Percentiles rank a stretch among this genome's conserved stretches.
phyloP scores from a whole-genome alignment of 2,113 vertebrate genomes.

The Lamprotornis superbus region DNA sequence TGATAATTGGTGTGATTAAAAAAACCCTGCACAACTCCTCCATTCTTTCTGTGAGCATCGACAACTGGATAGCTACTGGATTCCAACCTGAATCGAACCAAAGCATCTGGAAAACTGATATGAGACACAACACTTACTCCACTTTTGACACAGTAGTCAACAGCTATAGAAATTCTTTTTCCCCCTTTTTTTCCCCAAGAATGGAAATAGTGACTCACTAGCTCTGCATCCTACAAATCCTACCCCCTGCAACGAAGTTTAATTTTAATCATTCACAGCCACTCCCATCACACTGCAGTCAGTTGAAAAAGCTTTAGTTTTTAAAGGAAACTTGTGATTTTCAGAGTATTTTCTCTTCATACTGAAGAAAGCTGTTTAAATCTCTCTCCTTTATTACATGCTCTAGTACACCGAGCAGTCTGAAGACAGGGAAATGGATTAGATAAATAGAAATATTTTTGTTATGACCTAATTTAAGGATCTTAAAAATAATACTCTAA shows the following conservation, averaged over 20 bases:
- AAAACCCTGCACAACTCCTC: background rate
- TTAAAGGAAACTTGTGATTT: constrained; percentile 27
- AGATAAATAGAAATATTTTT: constrained; percentile 62
- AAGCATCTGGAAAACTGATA: background rate
- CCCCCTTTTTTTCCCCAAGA: accelerated
- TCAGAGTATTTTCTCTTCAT: background rate
- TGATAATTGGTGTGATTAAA: background rate
- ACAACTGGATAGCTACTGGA: background rate
- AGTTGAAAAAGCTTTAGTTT: background rate
- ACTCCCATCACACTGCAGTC: background rate
- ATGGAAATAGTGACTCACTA: background rate
- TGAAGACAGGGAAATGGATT: constrained; percentile 32
- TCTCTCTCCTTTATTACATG: constrained; percentile 12
- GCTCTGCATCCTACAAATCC: background rate
- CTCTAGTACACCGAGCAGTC: background rate
- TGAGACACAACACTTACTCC: background rate
- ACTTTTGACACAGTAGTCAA: background rate
- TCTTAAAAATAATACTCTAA: constrained; percentile 5
- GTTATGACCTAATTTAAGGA: constrained; percentile 57
- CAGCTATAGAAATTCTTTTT: background rate
- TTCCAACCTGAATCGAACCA: background rate
- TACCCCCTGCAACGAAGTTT: background rate
- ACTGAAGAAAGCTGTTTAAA: background rate
- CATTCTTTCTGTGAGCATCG: background rate
- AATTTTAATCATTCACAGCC: background rate